These are phyloP conservation scores for Scaptomyza polygonia DNA, from an alignment of 2,888 invertebrate species.

Conservation along the genomic window DNA sequence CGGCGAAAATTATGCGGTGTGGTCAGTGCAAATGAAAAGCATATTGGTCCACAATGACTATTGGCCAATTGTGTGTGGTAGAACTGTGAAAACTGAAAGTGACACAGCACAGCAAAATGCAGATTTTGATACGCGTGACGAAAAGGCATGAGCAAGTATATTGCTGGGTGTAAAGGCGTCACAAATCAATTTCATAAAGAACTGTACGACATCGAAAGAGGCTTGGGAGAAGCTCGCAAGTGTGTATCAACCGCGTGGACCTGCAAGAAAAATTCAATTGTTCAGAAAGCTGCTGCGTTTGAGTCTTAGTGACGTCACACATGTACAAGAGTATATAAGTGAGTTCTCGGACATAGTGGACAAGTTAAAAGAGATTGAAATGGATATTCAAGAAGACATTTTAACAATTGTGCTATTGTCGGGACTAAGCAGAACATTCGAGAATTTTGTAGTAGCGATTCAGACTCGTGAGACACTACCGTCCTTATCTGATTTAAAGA, in stretches of 20 bases:
- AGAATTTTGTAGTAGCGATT: too few species aligned
- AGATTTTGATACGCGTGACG: not conserved
- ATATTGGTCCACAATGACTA: not conserved
- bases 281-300: not conserved
- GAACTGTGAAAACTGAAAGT: not conserved
- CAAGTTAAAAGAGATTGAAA: too few species aligned
- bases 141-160: too few species aligned
- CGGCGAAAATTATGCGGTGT: constrained; percentile 13
- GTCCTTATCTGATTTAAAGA: not conserved
- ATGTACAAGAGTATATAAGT: not conserved
- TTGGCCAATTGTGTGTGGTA: not conserved
- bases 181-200: too few species aligned
- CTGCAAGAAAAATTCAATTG: constrained; percentile 4
- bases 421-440: too few species aligned
- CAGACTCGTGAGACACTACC: too few species aligned
- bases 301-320: not conserved
- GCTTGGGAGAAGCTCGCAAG: too few species aligned
- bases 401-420: too few species aligned
- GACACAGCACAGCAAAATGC: not conserved
- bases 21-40: constrained; percentile 16
- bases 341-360: too few species aligned
- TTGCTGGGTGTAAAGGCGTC: too few species aligned
- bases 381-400: too few species aligned
- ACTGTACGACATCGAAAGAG: too few species aligned
- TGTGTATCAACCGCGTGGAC: constrained; percentile 7